Conservation (phyloP, 2,797 vertebrate species). For the Petrocephalus schoutedeni region DNA sequence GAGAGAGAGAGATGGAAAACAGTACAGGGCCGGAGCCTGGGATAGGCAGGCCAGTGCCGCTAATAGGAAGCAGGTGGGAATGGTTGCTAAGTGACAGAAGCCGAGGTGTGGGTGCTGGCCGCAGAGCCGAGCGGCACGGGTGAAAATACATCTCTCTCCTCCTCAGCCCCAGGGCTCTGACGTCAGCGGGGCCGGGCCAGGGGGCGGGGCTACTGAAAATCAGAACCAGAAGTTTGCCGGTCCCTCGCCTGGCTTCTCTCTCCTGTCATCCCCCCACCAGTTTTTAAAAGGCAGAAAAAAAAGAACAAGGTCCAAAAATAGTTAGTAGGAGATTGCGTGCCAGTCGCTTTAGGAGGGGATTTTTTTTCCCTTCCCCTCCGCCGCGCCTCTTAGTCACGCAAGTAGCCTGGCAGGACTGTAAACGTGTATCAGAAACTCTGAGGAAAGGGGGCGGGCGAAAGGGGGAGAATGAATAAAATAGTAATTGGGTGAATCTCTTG, state of each 20-base stretch:
- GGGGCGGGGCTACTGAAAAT: slow-evolving; percentile 52
- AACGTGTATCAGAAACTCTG: slow-evolving; percentile 37
- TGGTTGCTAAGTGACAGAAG: slow-evolving; percentile 68
- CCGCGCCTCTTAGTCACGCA: slow-evolving; percentile 35
- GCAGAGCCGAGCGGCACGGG: slow-evolving; percentile 53
- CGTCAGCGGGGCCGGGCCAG: slow-evolving; percentile 41
- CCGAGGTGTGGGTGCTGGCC: slow-evolving; percentile 53
- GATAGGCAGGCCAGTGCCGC: slow-evolving; percentile 57
- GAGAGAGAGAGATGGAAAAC: slow-evolving; percentile 52
- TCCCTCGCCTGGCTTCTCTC: slow-evolving; percentile 54
- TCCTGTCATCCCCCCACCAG: slow-evolving; percentile 47
- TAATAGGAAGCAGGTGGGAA: slow-evolving; percentile 63
- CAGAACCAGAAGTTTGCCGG: slow-evolving; percentile 52
- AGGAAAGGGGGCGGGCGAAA: not conserved
- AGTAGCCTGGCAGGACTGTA: slow-evolving; percentile 38
- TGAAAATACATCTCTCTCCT: slow-evolving; percentile 53
- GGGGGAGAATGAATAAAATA: slow-evolving; percentile 34
- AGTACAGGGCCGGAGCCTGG: slow-evolving; percentile 44
- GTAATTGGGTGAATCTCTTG: slow-evolving; percentile 39
- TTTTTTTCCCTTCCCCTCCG: slow-evolving; percentile 36
- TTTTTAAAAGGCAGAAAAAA: slow-evolving; percentile 37
- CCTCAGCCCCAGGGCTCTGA: slow-evolving; percentile 38
- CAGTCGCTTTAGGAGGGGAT: slow-evolving; percentile 35
- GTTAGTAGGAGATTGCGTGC: slow-evolving; percentile 38
- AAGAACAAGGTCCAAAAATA: slow-evolving; percentile 53